These are phyloP conservation scores for Heliocidaris tuberculata DNA, from an alignment of 35 echinoderm and acorn worm species.

Conservation along the genomic window DNA sequence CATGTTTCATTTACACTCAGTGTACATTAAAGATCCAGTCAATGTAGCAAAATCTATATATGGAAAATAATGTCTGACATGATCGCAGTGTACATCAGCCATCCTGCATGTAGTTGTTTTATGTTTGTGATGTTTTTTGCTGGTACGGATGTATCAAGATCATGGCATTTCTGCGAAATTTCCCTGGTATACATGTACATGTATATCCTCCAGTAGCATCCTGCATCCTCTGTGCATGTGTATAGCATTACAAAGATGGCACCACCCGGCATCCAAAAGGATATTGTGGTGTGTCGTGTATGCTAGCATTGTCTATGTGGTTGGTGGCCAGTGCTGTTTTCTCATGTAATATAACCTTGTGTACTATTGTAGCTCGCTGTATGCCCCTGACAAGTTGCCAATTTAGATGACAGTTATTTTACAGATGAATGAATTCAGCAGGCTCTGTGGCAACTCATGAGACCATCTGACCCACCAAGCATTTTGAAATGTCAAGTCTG, in stretches of 20 bases:
- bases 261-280: not conserved
- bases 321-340: not conserved
- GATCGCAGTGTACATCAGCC: too few relatives aligned
- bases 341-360: not conserved
- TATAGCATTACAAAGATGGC: not conserved
- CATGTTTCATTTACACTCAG: too few relatives aligned
- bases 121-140: too few relatives aligned
- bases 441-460: not conserved
- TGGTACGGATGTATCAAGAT: not conserved
- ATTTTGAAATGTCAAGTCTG: not conserved
- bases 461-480: not conserved
- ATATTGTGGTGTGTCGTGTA: not conserved
- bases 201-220: not conserved
- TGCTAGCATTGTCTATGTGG: not conserved
- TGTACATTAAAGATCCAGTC: too few relatives aligned
- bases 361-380: not conserved
- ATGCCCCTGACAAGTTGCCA: not conserved
- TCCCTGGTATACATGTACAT: not conserved
- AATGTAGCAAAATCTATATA: too few relatives aligned
- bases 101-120: too few relatives aligned
- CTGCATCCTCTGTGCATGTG: not conserved
- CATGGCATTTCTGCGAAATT: not conserved
- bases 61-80: too few relatives aligned
- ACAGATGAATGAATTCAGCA: not conserved
- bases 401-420: not conserved